Conservation (phyloP, 2,888 invertebrate species). For the Lacanobia wlatinum region DNA sequence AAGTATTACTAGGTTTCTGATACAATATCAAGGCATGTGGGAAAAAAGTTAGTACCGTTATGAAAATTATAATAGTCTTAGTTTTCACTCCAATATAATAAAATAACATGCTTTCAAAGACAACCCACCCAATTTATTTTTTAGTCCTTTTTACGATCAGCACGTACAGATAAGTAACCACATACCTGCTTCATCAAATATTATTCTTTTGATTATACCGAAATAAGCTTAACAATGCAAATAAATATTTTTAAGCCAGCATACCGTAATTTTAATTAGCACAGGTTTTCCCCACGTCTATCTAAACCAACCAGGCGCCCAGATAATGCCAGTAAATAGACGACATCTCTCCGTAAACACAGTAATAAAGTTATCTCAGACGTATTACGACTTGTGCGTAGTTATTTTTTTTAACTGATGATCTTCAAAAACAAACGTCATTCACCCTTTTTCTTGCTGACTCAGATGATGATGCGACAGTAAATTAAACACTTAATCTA, state of each 20-base stretch:
- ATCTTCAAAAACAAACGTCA: conserved; percentile 13
- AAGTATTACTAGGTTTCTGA: neutral
- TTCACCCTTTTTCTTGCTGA: neutral
- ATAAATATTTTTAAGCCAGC: conserved; percentile 12
- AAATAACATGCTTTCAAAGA: neutral
- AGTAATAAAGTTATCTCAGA: conserved; percentile 39
- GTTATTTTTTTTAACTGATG: conserved; percentile 27
- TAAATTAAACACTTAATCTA: neutral
- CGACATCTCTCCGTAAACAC: conserved; percentile 20
- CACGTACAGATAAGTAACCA: neutral
- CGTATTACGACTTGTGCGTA: conserved; percentile 25
- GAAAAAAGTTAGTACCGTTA: neutral
- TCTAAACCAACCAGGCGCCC: conserved; percentile 47
- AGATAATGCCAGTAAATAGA: conserved; percentile 50
- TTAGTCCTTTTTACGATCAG: neutral
- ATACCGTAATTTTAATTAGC: conserved; percentile 27
- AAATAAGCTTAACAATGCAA: conserved; percentile 22
- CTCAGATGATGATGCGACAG: neutral
- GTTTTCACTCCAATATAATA: neutral
- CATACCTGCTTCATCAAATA: conserved; percentile 7
- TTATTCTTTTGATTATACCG: conserved; percentile 15
- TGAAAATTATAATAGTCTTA: too few relatives aligned
- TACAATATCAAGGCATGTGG: neutral
- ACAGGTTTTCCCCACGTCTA: conserved; percentile 47
- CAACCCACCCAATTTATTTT: neutral